Percentiles rank a stretch among this genome's conserved stretches.
Evolutionary conservation across 2,113 vertebrate genomes (phyloP).

Genomic region (Potamarius usumacintae): DNA sequence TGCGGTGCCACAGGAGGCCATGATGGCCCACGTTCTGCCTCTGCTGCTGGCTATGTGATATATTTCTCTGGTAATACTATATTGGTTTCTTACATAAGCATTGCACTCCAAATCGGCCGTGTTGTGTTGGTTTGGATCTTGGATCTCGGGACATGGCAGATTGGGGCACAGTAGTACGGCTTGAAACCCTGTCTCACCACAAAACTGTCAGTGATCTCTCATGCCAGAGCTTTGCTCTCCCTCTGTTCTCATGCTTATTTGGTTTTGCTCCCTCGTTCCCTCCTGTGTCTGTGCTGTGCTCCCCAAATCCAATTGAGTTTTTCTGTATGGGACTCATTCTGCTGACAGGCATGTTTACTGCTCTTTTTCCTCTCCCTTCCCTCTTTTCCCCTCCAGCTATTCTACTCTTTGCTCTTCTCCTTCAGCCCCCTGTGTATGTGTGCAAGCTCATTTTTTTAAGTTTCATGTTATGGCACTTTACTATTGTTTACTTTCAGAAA

Average conservation of each 20-base stretch:
- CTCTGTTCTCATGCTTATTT: slow-evolving; percentile 23
- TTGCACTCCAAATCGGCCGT: background rate
- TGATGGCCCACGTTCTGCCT: background rate
- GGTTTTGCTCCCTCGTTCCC: slow-evolving; percentile 38
- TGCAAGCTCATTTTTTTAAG: slow-evolving; percentile 27
- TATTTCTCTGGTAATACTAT: slow-evolving; percentile 4
- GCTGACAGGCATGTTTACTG: slow-evolving; percentile 51
- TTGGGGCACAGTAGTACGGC: slow-evolving; percentile 24
- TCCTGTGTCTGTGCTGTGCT: slow-evolving; percentile 10
- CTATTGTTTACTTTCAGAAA: slow-evolving; percentile 46
- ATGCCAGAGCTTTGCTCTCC: slow-evolving; percentile 12
- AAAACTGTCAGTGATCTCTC: slow-evolving; percentile 22
- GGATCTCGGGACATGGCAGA: background rate
- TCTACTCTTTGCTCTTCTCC: background rate
- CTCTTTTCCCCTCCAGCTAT: slow-evolving; percentile 11
- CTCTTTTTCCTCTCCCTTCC: slow-evolving; percentile 10
- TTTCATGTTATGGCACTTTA: slow-evolving; percentile 41
- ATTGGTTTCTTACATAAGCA: slow-evolving; percentile 34
- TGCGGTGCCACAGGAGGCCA: slow-evolving; percentile 14
- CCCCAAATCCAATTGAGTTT: slow-evolving; percentile 36
- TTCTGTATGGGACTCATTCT: slow-evolving; percentile 41
- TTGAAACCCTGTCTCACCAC: slow-evolving; percentile 12
- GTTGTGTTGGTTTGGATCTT: background rate
- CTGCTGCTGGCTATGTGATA: slow-evolving; percentile 18
- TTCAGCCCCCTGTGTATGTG: background rate